phyloP scores from a whole-genome alignment of 1,140 invertebrate species.

The Pectinophora gossypiella region DNA sequence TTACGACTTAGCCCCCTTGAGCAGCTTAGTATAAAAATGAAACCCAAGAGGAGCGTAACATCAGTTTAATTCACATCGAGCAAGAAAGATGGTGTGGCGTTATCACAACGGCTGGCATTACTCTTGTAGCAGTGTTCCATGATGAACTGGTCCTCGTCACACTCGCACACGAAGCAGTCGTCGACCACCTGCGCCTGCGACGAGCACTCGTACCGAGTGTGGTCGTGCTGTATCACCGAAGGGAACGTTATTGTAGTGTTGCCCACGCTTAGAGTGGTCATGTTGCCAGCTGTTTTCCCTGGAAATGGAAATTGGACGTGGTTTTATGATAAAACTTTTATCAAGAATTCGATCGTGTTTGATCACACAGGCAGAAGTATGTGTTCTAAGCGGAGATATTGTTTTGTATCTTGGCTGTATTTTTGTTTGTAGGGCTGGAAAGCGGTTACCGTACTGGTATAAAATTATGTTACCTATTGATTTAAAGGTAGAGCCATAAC shows the following conservation, averaged over 20 bases:
- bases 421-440: not conserved
- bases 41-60: too few relatives aligned
- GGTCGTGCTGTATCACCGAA: constrained; percentile 20
- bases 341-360: not conserved
- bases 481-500: too few relatives aligned
- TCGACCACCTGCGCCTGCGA: constrained; percentile 30
- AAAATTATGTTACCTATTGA: too few relatives aligned
- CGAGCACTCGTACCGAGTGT: constrained; percentile 39
- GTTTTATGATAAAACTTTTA: too few relatives aligned
- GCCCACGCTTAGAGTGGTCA: not conserved
- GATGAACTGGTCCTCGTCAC: constrained; percentile 27
- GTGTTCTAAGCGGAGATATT: not conserved
- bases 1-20: too few relatives aligned
- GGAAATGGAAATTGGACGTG: too few relatives aligned
- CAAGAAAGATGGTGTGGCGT: constrained; percentile 29
- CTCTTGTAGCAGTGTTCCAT: constrained; percentile 55
- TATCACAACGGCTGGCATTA: constrained; percentile 24
- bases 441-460: too few relatives aligned
- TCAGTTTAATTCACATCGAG: too few relatives aligned
- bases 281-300: not conserved
- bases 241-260: not conserved
- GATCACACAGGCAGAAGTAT: not conserved
- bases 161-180: constrained; percentile 49
- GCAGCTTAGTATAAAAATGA: too few relatives aligned
- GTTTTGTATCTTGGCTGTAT: not conserved